Percentiles rank a stretch among this genome's conserved stretches.
phyloP scores from a whole-genome alignment of 2,797 vertebrate species.

The Pangasius djambal region DNA sequence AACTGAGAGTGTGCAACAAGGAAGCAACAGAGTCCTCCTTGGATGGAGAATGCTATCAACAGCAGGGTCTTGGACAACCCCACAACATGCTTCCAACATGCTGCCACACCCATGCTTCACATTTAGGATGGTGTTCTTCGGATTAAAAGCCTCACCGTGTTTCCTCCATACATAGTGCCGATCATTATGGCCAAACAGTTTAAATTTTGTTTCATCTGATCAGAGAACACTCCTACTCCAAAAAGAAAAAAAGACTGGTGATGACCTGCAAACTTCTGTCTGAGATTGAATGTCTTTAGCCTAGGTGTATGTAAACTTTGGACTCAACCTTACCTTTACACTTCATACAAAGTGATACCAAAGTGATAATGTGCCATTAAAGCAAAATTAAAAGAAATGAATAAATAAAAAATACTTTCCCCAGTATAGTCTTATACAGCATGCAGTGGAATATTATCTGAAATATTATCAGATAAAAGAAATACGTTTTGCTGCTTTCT shows the following conservation, averaged over 20 bases:
- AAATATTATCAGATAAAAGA: not conserved
- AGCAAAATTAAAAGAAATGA: not conserved
- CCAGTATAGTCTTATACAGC: not conserved
- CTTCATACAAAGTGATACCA: not conserved
- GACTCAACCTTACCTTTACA: not conserved
- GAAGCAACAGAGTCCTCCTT: not conserved
- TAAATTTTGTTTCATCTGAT: not conserved
- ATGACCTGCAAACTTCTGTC: too few relatives aligned
- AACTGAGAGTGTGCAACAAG: not conserved
- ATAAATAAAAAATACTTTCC: not conserved
- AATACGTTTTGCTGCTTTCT: not conserved
- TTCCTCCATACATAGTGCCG: not conserved
- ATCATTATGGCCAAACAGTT: not conserved
- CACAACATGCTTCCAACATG: not conserved
- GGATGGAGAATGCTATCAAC: not conserved
- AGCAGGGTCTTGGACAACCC: not conserved
- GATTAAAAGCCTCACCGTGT: not conserved
- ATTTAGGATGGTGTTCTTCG: not conserved
- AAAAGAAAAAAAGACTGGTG: not conserved
- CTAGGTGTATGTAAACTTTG: not conserved
- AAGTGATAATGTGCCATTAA: not conserved
- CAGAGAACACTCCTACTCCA: not conserved
- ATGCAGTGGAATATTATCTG: not conserved
- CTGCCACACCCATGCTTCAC: not conserved
- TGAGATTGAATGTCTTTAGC: not conserved